Evolutionary conservation across 2,888 invertebrate genomes (phyloP).

Genomic region (Julus scandinavius): DNA sequence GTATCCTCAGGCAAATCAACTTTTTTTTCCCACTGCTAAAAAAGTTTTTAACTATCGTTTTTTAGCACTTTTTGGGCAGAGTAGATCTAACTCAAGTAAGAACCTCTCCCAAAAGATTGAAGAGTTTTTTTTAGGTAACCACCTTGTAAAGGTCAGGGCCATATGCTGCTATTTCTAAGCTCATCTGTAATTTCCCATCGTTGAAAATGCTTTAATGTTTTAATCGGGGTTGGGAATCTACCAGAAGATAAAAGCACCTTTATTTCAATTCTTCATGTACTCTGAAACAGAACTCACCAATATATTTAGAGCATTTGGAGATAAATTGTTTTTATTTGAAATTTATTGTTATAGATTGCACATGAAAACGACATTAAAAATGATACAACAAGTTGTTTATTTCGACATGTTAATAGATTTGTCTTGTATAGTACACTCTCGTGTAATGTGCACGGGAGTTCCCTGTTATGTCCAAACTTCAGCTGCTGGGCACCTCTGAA

Average conservation of each 20-base stretch:
- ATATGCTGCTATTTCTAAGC: constrained; percentile 23
- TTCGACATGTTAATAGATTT: not conserved
- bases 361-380: constrained; percentile 13
- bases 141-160: constrained; percentile 39
- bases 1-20: constrained; percentile 49
- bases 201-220: not conserved
- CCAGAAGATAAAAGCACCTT: not conserved
- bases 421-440: not conserved
- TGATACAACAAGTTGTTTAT: constrained; percentile 18
- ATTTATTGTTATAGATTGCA: constrained; percentile 8
- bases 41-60: constrained; percentile 17
- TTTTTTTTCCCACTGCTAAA: constrained; percentile 45
- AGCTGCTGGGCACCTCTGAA: not conserved
- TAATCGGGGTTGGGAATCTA: not conserved
- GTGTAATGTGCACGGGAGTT: not conserved
- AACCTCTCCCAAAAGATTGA: constrained; percentile 26
- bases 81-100: not conserved
- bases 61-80: constrained; percentile 24
- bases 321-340: not conserved
- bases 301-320: not conserved
- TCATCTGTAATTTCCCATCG: constrained; percentile 15
- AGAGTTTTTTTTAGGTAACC: not conserved
- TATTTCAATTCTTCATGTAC: not conserved
- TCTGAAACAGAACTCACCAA: not conserved
- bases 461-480: not conserved